Base-by-base conservation (phyloP, 2,888 invertebrate genomes). In the Microplitis manilae region DNA sequence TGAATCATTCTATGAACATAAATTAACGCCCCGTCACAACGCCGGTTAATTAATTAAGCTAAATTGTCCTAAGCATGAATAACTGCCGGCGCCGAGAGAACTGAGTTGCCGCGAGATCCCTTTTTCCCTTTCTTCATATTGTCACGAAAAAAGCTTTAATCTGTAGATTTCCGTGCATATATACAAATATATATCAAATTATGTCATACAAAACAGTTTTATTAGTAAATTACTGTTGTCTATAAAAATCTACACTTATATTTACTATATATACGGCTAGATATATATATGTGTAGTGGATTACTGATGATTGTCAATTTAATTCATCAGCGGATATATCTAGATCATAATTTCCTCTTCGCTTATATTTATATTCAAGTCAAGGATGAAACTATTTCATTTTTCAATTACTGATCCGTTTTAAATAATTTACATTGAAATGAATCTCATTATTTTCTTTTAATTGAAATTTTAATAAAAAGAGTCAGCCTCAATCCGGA, bases 21-120 rank as follows among this genome's bases (percentile, higher is more conserved):
- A 88, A 88, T 88, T 88, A 88, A 85, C 83, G 83, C 79, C 77
- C 85, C 85, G 85, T 87, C 86, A 84, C 86, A 85, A 87, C 84
- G 85, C 85, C 84, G 85, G 86, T 88, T 88, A 88, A 88, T 88
- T 88, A 87, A 87, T 88, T 88, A 87, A 86, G 86, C 85, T 85
- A 87, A 88, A 88, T 88, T 87, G 85, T 86, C 86, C 87, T 87
- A 87, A 88, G 85, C 86, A 85, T 86, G 87, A 88, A 85, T 87
- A 88, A 87, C 85, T 86, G 84, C 86, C 77, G 83, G 84, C 84
- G 83, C 84, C 83, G 81, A 78, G 83, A 80, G 76, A 75, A 74
- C 76, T 77, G 74, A 59, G 76, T 59, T 79, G 79, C 76, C 74
- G 77, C 75, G 73, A 78, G 71, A 76, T 77, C 80, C 62, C 70